These are phyloP conservation scores for Falco naumanni DNA, from an alignment of 2,797 vertebrate species.

Conservation along the genomic window DNA sequence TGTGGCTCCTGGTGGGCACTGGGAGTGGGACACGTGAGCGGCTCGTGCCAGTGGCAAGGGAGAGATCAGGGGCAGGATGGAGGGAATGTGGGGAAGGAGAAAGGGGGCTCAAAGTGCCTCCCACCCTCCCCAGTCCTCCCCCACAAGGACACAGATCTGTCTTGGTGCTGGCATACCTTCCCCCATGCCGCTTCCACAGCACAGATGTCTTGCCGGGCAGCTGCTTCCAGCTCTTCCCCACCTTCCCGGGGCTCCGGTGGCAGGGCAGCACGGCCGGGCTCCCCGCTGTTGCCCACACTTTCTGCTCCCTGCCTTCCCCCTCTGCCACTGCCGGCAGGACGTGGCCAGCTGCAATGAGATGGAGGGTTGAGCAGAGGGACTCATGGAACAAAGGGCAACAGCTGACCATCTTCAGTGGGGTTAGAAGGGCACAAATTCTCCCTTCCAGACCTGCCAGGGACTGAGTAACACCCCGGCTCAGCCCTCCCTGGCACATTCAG, in stretches of 20 bases:
- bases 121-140: too few species aligned
- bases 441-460: not conserved
- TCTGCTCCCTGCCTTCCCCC: not conserved
- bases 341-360: conserved; percentile 25
- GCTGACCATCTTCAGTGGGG: not conserved
- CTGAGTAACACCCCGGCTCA: not conserved
- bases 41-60: not conserved
- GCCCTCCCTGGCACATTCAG: not conserved
- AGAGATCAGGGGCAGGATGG: not conserved
- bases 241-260: not conserved
- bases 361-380: not conserved
- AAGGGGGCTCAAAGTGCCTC: not conserved
- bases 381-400: not conserved
- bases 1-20: conserved; percentile 26
- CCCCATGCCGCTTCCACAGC: conserved; percentile 33
- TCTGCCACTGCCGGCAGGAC: not conserved
- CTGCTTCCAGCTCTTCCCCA: not conserved
- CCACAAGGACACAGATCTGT: not conserved
- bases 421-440: not conserved
- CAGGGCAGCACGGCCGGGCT: conserved; percentile 48
- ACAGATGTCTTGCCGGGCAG: not conserved
- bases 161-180: conserved; percentile 13
- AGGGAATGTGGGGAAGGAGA: not conserved
- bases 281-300: conserved; percentile 56
- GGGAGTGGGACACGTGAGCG: rapidly evolving